phyloP scores from a whole-genome alignment of 2,113 vertebrate species.

The Falco punctatus region DNA sequence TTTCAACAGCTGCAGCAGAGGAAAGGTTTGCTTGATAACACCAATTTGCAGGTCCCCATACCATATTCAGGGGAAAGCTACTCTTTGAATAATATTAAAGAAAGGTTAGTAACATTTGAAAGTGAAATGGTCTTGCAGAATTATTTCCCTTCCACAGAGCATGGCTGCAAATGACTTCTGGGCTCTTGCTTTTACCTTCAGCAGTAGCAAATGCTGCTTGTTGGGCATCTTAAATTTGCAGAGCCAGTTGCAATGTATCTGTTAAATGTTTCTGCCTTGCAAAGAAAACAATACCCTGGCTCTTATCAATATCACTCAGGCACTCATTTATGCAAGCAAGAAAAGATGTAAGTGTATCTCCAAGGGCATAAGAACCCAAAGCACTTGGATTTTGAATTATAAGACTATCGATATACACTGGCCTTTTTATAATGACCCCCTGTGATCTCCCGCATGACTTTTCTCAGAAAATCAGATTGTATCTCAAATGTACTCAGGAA shows the following conservation, averaged over 20 bases:
- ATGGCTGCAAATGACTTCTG: not conserved
- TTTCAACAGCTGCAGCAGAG: not conserved
- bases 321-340: not conserved
- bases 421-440: not conserved
- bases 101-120: not conserved
- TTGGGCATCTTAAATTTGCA: not conserved
- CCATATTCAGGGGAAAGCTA: not conserved
- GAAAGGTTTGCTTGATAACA: not conserved
- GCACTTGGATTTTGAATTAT: not conserved
- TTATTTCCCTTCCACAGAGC: not conserved
- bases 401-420: not conserved
- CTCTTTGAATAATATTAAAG: not conserved
- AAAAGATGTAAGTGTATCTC: not conserved
- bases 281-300: not conserved
- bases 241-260: not conserved
- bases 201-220: not conserved
- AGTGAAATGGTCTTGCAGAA: not conserved
- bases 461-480: not conserved
- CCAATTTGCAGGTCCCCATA: not conserved
- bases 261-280: not conserved
- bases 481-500: not conserved
- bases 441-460: not conserved
- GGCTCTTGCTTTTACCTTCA: not conserved
- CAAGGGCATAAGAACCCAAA: not conserved
- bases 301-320: conserved; percentile 1